Evolutionary conservation across 2,113 vertebrate species (phyloP), one percentile per base, ranked within the genome.

Genomic region (Acrocephalus kingi): DNA sequence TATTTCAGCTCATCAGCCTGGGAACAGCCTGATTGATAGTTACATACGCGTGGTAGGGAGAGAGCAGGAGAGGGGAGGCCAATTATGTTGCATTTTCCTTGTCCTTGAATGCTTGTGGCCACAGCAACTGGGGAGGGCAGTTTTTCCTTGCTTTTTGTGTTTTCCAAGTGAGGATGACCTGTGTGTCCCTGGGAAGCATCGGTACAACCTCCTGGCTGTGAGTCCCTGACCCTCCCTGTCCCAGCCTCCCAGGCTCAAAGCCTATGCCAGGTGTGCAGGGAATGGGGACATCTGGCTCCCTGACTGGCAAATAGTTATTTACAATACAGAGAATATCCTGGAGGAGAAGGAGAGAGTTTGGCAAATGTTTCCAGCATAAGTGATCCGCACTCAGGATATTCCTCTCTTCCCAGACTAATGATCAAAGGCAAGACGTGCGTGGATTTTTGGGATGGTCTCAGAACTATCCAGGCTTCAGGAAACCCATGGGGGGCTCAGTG

Each of bases 1-100:
- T 94, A 94, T 97, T 96, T 98, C 95, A 94, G 86, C 95, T 94
- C 93, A 90, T 96, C 94, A 96, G 93, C 66, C 94, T 77, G 74
- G 77, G 95, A 96, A 82, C 84, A 69, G 77, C 52, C 93, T 97
- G 91, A 95, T 91, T 95, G 94, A 96, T 96, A 86, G 95, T 94
- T 97, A 81, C 7, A 22, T 62, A 71, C 3, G 14, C 1, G 45
- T 88, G 79, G 93, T 61, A 28, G 85, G 92, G 85, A 93, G 66
- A 54, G 5, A 90, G 85, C 87, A 87, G 79, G 58, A 88, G 66
- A 78, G 87, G 78, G 39, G 55, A 88, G 73, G 56, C 72, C 93
- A 93, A 46, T 97, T 89, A 74, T 63, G 48, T 37, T 67, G 82
- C 56, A n/a, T 89, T 95, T 92, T 90, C 73, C 89, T 95, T 89